Percentiles rank a stretch among this genome's conserved stretches.
These are phyloP conservation scores for Scytalopus superciliaris DNA, from an alignment of 2,113 vertebrate species.

Conservation along the genomic window DNA sequence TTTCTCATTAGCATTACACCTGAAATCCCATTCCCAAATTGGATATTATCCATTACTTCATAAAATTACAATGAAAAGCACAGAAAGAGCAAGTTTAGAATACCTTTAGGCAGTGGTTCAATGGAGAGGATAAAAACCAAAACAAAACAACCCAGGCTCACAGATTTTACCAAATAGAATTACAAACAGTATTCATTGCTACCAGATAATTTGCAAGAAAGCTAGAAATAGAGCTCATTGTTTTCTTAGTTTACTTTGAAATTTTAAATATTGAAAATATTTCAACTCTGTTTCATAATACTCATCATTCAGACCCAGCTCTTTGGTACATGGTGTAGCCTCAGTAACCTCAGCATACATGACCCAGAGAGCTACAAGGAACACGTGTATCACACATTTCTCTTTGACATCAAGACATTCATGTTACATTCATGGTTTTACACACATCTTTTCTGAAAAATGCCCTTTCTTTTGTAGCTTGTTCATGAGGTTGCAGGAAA, in stretches of 20 bases:
- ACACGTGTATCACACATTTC: not conserved
- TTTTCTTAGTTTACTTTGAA: not conserved
- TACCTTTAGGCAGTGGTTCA: not conserved
- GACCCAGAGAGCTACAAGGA: not conserved
- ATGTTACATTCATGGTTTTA: not conserved
- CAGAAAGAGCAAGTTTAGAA: not conserved
- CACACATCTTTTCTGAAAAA: not conserved
- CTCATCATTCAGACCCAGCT: not conserved
- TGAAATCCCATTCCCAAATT: not conserved
- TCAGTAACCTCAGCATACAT: not conserved
- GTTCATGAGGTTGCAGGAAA: not conserved
- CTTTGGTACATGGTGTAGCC: not conserved
- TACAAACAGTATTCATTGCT: not conserved
- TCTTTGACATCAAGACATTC: not conserved
- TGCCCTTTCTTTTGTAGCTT: not conserved
- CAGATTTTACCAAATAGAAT: not conserved
- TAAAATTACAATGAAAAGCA: not conserved
- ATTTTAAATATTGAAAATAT: not conserved
- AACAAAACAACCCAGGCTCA: not conserved
- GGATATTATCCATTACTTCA: not conserved
- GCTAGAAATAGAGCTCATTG: not conserved
- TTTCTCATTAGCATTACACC: constrained; percentile 18
- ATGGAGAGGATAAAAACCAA: not conserved
- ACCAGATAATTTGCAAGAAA: not conserved
- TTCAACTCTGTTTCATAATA: not conserved